Conservation (phyloP, 2,888 invertebrate genomes). For the Artemia sp. region DNA sequence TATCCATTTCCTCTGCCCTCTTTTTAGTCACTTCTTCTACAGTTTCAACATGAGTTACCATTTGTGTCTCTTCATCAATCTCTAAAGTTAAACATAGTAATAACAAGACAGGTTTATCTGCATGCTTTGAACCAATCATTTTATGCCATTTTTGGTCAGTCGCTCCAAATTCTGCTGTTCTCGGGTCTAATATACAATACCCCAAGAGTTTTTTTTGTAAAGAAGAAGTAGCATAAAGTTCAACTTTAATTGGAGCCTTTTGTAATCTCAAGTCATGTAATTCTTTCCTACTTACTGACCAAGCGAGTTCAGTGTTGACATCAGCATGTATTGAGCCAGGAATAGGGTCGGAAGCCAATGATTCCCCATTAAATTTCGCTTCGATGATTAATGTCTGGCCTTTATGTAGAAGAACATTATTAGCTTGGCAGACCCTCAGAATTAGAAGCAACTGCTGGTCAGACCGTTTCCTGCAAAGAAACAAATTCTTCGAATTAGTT, state of each 20-base stretch:
- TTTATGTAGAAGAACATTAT: neutral
- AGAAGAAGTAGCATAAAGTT: neutral
- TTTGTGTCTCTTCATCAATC: neutral
- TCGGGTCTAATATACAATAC: neutral
- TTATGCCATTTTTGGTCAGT: slow-evolving; percentile 7
- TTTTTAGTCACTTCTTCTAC: neutral
- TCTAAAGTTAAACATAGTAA: neutral
- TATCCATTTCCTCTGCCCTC: neutral
- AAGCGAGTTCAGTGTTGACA: slow-evolving; percentile 1
- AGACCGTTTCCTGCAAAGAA: slow-evolving; percentile 4
- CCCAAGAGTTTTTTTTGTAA: neutral
- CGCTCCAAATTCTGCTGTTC: neutral
- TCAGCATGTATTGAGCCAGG: neutral
- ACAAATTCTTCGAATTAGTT: neutral
- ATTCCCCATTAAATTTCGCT: slow-evolving; percentile 3
- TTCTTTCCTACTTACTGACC: slow-evolving; percentile 4
- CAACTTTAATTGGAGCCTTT: slow-evolving; percentile 12
- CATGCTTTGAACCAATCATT: neutral
- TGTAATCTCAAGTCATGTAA: neutral
- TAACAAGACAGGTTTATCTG: neutral
- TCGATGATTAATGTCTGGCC: neutral
- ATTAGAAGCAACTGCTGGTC: neutral
- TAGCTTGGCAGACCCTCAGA: neutral
- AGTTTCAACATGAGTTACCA: neutral
- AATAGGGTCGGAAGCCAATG: slow-evolving; percentile 2